Evolutionary conservation across 2,113 vertebrate species (phyloP).

Genomic region (Serinus canaria): DNA sequence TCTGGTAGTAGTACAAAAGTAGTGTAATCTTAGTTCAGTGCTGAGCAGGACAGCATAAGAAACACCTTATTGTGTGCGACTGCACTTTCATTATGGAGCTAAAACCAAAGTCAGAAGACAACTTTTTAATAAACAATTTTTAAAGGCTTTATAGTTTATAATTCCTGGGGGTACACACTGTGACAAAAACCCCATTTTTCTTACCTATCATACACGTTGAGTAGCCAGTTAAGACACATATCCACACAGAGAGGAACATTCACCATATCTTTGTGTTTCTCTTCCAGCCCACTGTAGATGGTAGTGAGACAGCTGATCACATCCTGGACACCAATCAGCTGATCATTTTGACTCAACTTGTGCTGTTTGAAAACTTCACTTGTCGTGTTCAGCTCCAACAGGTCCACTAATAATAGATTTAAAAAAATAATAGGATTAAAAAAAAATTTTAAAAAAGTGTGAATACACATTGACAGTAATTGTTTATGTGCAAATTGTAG

Average conservation of each 20-base stretch:
- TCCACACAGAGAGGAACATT: constrained; percentile 95
- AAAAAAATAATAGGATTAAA: not conserved
- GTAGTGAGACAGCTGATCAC: constrained; percentile 93
- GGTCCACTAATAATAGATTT: constrained; percentile 81
- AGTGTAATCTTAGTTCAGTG: not conserved
- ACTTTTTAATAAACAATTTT: not conserved
- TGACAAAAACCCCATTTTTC: constrained; percentile 15
- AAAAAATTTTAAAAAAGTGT: not conserved
- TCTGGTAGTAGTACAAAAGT: not conserved
- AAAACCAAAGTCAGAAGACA: not conserved
- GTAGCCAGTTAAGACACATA: constrained; percentile 98
- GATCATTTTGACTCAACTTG: constrained; percentile 87
- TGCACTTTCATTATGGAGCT: not conserved
- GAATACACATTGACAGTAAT: not conserved
- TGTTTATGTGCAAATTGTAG: not conserved
- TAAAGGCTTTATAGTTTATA: not conserved
- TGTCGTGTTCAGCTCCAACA: constrained; percentile 89
- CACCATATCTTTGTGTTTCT: constrained; percentile 92
- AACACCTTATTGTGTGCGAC: not conserved
- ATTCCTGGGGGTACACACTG: not conserved
- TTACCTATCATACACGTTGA: constrained; percentile 97
- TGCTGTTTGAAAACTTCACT: constrained; percentile 91
- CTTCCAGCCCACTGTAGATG: constrained; percentile 91
- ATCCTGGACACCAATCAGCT: constrained; percentile 88
- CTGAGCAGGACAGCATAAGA: not conserved